These are phyloP conservation scores for Parochlus steinenii DNA, from an alignment of 2,888 invertebrate species.

Conservation along the genomic window DNA sequence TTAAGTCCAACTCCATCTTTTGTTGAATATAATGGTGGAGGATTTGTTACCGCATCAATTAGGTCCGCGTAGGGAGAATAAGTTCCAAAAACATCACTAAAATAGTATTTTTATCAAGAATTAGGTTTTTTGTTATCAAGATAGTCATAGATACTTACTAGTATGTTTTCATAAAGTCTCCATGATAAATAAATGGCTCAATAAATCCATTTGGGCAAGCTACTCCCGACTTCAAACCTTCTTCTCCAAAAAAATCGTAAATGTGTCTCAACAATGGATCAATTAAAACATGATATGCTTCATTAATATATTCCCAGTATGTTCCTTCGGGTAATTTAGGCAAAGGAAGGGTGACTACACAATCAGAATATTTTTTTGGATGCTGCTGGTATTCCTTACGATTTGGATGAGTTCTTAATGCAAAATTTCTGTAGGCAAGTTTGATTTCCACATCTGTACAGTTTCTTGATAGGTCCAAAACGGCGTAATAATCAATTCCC, in stretches of 20 bases:
- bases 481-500: constrained; percentile 64
- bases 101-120: constrained; percentile 21
- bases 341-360: constrained; percentile 18
- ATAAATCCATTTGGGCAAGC: constrained; percentile 50
- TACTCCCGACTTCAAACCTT: constrained; percentile 66
- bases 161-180: constrained; percentile 56
- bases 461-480: constrained; percentile 47
- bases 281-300: constrained; percentile 64
- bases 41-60: constrained; percentile 45
- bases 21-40: constrained; percentile 43
- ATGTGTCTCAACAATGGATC: constrained; percentile 51
- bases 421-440: constrained; percentile 42
- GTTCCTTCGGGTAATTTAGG: constrained; percentile 18
- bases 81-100: constrained; percentile 63
- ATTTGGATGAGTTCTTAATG: constrained; percentile 33
- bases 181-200: constrained; percentile 64
- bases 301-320: constrained; percentile 36
- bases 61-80: constrained; percentile 67
- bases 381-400: constrained; percentile 30
- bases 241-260: constrained; percentile 81
- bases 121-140: background rate
- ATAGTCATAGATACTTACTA: constrained; percentile 26
- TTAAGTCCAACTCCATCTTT: constrained; percentile 43
- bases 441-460: constrained; percentile 53
- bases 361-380: constrained; percentile 33